Evolutionary conservation across 2,888 invertebrate species (phyloP), one percentile per base, ranked within the genome.

Genomic region (Hofmannophila pseudospretella): DNA sequence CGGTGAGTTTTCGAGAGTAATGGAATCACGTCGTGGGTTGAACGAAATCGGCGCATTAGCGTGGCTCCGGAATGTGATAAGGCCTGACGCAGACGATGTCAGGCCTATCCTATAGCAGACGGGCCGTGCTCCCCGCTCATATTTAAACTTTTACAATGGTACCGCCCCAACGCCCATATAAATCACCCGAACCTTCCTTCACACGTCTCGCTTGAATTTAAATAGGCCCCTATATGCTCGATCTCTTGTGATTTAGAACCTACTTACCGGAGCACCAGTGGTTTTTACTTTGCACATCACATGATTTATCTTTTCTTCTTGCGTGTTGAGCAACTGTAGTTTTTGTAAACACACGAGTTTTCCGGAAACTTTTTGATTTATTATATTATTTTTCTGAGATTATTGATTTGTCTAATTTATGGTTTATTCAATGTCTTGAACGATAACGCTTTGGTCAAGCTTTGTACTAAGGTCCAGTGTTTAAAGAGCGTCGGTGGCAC

Each of bases 131-230:
- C 44, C 53, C 59, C 58, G 49, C 67, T 76, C 67, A 78, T 74
- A 77, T 74, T 79, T 72, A 77, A 81, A 80, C 73, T 82, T 80
- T 78, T 69, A 71, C 72, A 75, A 75, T 72, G 62, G 69, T 64
- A 57, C 57, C 54, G 54, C 57, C 65, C 66, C 59, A 44, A 51
- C 65, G 57, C 67, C 64, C 54, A 63, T 68, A 80, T 84, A 78
- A 82, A 81, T 82, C 78, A 78, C 67, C 49, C 49, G 45, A 62
- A 56, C 72, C 70, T 75, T 78, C 70, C 66, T 78, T 77, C 71
- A 75, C 77, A 77, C 69, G 66, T 79, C 74, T 72, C 67, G 64
- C 66, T 64, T 59, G 74, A 80, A 81, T 81, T 84, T 80, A 77
- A 80, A 81, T 77, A 74, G 75, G 64, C 62, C 67, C 63, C 69